Conservation (phyloP, 1,140 invertebrate genomes). For the Papilio aristodemus region DNA sequence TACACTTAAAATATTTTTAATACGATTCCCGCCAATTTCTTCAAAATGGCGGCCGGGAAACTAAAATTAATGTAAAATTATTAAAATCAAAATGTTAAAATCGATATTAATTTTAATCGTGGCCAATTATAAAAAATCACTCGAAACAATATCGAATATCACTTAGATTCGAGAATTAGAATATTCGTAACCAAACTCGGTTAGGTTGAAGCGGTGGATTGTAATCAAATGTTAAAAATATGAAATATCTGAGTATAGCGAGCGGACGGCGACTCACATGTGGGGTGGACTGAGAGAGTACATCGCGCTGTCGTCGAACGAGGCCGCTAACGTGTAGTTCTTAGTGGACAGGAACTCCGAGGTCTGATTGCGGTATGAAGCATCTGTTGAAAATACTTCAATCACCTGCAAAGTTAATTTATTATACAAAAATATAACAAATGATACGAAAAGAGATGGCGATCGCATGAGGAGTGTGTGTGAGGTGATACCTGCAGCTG, state of each 20-base stretch:
- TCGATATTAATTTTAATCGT: neutral
- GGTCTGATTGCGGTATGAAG: constrained; percentile 46
- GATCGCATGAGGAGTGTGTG: too few relatives aligned
- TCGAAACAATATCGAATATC: neutral
- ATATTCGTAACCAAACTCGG: neutral
- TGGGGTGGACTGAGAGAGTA: constrained; percentile 44
- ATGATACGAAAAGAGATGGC: too few relatives aligned
- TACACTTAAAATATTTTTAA: neutral
- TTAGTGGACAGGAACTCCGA: constrained; percentile 48
- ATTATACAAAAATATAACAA: too few relatives aligned
- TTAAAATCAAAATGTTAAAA: constrained; percentile 13
- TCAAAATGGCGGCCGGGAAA: neutral
- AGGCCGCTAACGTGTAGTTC: constrained; percentile 63
- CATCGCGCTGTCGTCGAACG: constrained; percentile 58
- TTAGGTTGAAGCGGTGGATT: neutral
- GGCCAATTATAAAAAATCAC: neutral
- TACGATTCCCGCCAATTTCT: constrained; percentile 1
- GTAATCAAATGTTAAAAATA: constrained; percentile 32
- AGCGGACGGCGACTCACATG: neutral
- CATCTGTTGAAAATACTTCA: constrained; percentile 55
- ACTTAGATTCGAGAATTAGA: neutral
- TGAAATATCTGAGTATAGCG: constrained; percentile 30
- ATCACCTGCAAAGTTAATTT: constrained; percentile 52
- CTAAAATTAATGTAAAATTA: neutral
- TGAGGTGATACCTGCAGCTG: constrained; percentile 43